Conservation (phyloP, 2,797 vertebrate genomes). For the Lepilemur septentrionalis region DNA sequence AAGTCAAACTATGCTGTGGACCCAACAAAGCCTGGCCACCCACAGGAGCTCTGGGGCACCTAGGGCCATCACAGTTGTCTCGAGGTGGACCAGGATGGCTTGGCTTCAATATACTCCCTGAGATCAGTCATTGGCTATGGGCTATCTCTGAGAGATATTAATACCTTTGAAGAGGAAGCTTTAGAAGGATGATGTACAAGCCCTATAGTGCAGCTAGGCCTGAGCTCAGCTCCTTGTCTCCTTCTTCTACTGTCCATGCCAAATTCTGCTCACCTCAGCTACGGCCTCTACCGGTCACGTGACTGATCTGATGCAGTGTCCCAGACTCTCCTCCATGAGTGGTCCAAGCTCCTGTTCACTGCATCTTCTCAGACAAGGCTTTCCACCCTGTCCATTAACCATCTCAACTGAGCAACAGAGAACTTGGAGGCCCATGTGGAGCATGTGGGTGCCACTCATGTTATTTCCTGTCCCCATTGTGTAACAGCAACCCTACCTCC, state of each 20-base stretch:
- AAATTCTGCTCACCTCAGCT: background rate
- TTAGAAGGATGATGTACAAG: background rate
- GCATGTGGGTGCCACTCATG: background rate
- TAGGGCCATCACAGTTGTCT: background rate
- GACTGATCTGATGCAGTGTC: background rate
- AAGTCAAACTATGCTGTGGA: background rate
- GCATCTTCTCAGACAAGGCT: background rate
- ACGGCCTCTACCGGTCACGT: background rate
- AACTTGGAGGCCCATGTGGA: background rate
- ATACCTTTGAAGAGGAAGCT: background rate
- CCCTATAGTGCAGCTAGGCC: background rate
- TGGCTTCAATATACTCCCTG: background rate
- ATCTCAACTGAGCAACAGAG: background rate
- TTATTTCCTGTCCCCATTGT: background rate
- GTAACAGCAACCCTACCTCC: background rate
- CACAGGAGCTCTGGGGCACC: background rate
- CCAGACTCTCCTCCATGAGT: background rate
- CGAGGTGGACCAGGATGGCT: background rate
- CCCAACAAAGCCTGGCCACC: background rate
- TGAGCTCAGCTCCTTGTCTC: background rate
- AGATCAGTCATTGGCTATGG: background rate
- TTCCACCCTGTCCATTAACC: background rate
- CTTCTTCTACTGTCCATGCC: background rate
- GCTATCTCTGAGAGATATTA: background rate
- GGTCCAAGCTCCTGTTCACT: background rate